Conservation (phyloP, 2,888 invertebrate genomes). For the Brassicogethes aeneus region DNA sequence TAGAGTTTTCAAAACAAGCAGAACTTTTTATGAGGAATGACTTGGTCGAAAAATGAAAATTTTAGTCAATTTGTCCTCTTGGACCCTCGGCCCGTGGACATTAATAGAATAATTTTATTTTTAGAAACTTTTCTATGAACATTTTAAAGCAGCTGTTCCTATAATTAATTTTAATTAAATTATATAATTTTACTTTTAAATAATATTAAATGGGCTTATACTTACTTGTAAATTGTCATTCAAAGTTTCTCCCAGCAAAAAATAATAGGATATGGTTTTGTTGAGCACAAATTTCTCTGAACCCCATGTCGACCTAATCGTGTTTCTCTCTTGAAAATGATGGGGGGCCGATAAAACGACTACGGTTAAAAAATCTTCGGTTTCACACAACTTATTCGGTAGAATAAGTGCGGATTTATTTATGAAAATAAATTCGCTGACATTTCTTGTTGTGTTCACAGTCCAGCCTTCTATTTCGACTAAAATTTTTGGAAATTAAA, state of each 20-base stretch:
- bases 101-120: too few relatives aligned
- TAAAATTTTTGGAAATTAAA: conserved; percentile 14
- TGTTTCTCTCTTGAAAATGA: conserved; percentile 56
- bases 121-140: too few relatives aligned
- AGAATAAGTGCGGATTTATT: conserved; percentile 19
- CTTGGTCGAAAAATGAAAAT: too few relatives aligned
- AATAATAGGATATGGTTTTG: background rate
- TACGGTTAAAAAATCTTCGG: conserved; percentile 48
- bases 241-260: background rate
- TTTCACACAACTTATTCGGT: conserved; percentile 24
- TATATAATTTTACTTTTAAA: conserved; percentile 1
- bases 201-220: background rate
- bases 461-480: conserved; percentile 57
- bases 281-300: background rate
- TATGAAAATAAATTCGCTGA: conserved; percentile 56
- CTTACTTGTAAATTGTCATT: conserved; percentile 3
- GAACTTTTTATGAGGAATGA: too few relatives aligned
- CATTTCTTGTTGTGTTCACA: conserved; percentile 62
- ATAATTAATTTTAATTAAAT: background rate
- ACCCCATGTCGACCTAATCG: conserved; percentile 68
- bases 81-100: too few relatives aligned
- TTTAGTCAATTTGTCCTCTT: too few relatives aligned
- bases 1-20: too few relatives aligned
- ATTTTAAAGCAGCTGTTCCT: too few relatives aligned
- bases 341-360: conserved; percentile 66